Conservation (phyloP, 1,140 invertebrate species). For the Glomeris maerens region DNA sequence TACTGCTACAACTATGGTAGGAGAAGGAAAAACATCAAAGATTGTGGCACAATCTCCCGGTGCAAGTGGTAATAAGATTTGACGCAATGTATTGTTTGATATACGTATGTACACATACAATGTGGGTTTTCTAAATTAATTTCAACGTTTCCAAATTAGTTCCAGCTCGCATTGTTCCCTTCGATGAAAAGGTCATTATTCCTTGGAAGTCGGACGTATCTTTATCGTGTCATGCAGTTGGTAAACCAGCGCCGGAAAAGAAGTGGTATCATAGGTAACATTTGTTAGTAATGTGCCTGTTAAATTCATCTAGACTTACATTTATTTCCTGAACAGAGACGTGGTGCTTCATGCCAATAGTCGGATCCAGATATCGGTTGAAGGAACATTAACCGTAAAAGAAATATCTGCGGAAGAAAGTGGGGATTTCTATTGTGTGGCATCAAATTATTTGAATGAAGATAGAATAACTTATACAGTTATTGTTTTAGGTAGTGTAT, state of each 20-base stretch:
- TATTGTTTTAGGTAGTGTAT: constrained; percentile 54
- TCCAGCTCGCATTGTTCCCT: constrained; percentile 80
- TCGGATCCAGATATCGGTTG: constrained; percentile 50
- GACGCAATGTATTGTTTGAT: not conserved
- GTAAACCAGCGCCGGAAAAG: constrained; percentile 70
- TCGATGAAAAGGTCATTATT: constrained; percentile 74
- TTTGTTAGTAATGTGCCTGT: not conserved
- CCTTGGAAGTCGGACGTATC: constrained; percentile 83
- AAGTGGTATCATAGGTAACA: constrained; percentile 43
- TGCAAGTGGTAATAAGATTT: not conserved
- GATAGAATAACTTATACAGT: constrained; percentile 81
- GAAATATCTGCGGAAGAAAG: constrained; percentile 50
- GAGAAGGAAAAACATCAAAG: constrained; percentile 21
- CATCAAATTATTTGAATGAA: constrained; percentile 81
- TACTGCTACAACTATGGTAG: constrained; percentile 23
- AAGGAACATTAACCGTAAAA: constrained; percentile 46
- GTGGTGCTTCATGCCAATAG: not conserved
- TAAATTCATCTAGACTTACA: not conserved
- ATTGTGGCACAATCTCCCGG: not conserved
- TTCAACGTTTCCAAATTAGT: constrained; percentile 38
- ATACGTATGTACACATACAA: not conserved
- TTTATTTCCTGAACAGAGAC: not conserved
- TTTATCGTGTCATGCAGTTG: constrained; percentile 76
- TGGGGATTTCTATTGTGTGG: constrained; percentile 76
- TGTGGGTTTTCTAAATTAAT: not conserved